Evolutionary conservation across 2,888 invertebrate genomes (phyloP).

Genomic region (Drosophila borborema): DNA sequence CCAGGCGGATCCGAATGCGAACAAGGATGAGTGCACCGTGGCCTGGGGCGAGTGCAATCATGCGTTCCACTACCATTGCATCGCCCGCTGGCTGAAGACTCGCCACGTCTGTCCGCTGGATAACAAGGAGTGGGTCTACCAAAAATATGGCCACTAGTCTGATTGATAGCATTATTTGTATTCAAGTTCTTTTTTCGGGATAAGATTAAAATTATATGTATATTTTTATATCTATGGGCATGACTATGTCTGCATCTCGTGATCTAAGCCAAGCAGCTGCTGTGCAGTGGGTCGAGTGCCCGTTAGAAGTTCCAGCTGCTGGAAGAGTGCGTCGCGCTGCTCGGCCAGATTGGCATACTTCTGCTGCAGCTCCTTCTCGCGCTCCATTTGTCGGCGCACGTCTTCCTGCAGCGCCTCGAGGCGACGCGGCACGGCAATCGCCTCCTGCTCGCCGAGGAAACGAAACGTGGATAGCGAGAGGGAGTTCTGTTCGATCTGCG

Average conservation of each 20-base stretch:
- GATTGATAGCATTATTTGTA: conserved; percentile 23
- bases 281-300: conserved; percentile 55
- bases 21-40: conserved; percentile 99
- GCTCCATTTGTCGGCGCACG: conserved; percentile 95
- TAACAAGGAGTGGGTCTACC: conserved; percentile 99
- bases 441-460: conserved; percentile 95
- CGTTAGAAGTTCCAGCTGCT: conserved; percentile 56
- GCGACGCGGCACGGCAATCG: conserved; percentile 94
- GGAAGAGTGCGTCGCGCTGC: conserved; percentile 85
- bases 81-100: conserved; percentile 99
- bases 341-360: conserved; percentile 92
- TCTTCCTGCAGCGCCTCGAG: conserved; percentile 96
- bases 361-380: conserved; percentile 94
- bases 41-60: conserved; percentile 99
- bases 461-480: conserved; percentile 96
- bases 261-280: conserved; percentile 43
- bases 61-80: conserved; percentile 99
- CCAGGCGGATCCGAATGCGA: conserved; percentile 98
- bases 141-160: conserved; percentile 91
- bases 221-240: neutral
- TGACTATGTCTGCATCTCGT: conserved; percentile 22
- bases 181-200: conserved; percentile 19
- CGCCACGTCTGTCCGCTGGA: conserved; percentile 99
- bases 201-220: conserved; percentile 16
- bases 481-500: conserved; percentile 95